Evolutionary conservation across 1,140 invertebrate genomes (phyloP).

Genomic region (Caerostris darwini): DNA sequence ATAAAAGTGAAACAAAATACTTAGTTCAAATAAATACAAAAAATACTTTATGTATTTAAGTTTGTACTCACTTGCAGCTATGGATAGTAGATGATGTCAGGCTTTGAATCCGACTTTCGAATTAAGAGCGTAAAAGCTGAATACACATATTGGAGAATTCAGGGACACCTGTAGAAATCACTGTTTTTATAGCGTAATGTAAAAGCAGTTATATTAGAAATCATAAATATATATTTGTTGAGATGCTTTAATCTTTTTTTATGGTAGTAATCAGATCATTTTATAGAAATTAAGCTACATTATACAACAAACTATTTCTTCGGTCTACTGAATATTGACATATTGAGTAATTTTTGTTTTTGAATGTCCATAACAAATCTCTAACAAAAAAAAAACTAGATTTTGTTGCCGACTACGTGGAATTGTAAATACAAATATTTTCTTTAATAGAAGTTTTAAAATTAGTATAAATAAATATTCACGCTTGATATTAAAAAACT

Average conservation of each 20-base stretch:
- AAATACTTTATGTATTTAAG: too few species aligned
- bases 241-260: not conserved
- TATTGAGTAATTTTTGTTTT: too few species aligned
- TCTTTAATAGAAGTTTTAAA: too few species aligned
- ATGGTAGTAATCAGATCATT: not conserved
- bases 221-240: not conserved
- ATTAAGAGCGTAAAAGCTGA: slow-evolving; percentile 31
- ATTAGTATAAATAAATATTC: too few species aligned
- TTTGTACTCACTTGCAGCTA: not conserved
- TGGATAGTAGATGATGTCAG: not conserved
- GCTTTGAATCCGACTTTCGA: not conserved
- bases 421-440: not conserved
- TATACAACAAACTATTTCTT: too few species aligned
- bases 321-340: too few species aligned
- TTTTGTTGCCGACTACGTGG: not conserved
- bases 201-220: not conserved
- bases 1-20: not conserved
- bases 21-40: too few species aligned
- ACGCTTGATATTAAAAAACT: too few species aligned
- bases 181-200: not conserved
- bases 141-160: not conserved
- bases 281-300: not conserved
- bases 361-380: too few species aligned
- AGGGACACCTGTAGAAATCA: not conserved
- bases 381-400: not conserved